These are phyloP conservation scores for Drosophila mimica DNA, from an alignment of 2,888 invertebrate genomes.

Conservation along the genomic window DNA sequence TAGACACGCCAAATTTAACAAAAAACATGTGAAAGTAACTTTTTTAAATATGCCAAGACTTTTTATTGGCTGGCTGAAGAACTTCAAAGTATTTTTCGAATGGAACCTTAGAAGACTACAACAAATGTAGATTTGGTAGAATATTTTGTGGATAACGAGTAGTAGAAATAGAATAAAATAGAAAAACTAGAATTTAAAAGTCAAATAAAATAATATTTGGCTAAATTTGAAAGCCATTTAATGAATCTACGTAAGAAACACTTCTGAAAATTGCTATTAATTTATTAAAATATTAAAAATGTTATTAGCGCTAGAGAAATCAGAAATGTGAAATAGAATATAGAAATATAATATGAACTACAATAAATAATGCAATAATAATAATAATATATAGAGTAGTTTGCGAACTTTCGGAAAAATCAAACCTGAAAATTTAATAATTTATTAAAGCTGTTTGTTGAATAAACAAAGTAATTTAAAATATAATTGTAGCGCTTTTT, in stretches of 20 bases:
- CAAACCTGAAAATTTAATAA: background rate
- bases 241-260: fast-evolving
- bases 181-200: background rate
- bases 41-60: background rate
- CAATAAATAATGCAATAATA: background rate
- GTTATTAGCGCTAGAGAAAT: background rate
- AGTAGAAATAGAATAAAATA: background rate
- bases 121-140: background rate
- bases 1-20: background rate
- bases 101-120: background rate
- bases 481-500: background rate
- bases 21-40: background rate
- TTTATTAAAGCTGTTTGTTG: background rate
- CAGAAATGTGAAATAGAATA: background rate
- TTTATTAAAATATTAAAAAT: background rate
- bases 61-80: background rate
- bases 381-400: background rate
- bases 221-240: background rate
- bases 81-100: background rate
- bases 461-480: background rate
- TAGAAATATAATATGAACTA: too few species aligned
- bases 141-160: background rate
- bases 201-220: background rate
- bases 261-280: background rate
- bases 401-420: background rate